Evolutionary conservation across 2,797 vertebrate genomes (phyloP).

Genomic region (Lophius americanus): DNA sequence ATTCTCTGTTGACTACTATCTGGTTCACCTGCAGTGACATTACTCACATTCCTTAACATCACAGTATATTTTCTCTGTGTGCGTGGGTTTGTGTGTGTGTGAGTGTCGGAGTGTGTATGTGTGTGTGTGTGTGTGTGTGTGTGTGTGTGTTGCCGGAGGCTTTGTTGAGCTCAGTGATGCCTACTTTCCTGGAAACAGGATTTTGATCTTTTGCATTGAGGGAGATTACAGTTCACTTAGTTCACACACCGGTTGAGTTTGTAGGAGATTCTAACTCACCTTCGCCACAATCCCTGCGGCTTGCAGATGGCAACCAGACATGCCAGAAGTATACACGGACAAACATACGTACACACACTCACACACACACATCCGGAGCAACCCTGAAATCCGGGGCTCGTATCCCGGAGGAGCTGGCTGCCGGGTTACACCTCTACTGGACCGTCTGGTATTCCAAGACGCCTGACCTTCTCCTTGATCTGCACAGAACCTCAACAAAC

Average conservation of each 20-base stretch:
- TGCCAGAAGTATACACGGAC: constrained; percentile 48
- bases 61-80: constrained; percentile 21
- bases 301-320: constrained; percentile 78
- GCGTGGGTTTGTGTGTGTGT: constrained; percentile 18
- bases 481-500: constrained; percentile 38
- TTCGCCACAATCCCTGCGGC: constrained; percentile 70
- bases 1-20: constrained; percentile 47
- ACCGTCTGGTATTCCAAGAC: constrained; percentile 45
- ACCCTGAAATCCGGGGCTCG: constrained; percentile 64
- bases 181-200: constrained; percentile 61
- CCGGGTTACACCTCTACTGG: constrained; percentile 68
- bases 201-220: constrained; percentile 69
- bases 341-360: constrained; percentile 18
- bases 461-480: constrained; percentile 54
- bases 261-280: constrained; percentile 39
- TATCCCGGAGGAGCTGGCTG: constrained; percentile 65
- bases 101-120: constrained; percentile 6
- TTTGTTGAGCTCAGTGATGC: constrained; percentile 51
- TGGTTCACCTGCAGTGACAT: constrained; percentile 51
- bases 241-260: constrained; percentile 39
- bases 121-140: constrained; percentile 8
- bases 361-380: constrained; percentile 43
- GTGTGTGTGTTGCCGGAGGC: constrained; percentile 46
- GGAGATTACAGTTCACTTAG: constrained; percentile 66
- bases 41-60: constrained; percentile 52